A percentile compares a stretch with the other conserved stretches of the same genome.
Conservation (phyloP, 2,888 invertebrate genomes). For the Pyralis farinalis region DNA sequence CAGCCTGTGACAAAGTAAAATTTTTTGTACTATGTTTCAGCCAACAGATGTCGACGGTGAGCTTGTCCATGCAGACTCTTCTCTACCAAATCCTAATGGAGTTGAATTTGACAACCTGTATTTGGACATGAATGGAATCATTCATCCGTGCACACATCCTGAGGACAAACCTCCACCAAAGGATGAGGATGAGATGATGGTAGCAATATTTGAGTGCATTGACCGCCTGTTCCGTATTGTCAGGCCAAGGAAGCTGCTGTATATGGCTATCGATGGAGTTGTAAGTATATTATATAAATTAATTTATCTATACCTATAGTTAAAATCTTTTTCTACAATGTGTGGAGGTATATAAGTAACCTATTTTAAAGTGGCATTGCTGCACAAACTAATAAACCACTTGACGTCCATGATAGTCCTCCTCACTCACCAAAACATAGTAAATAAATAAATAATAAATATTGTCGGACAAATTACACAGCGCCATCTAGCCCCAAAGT, state of each 20-base stretch:
- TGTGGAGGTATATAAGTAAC: no score
- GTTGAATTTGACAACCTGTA: conserved; percentile 99
- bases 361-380: no score
- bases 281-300: conserved; percentile 72
- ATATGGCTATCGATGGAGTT: conserved; percentile 99
- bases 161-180: conserved; percentile 98
- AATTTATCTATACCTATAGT: no score
- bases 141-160: conserved; percentile 99
- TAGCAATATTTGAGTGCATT: conserved; percentile 99
- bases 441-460: no score
- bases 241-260: conserved; percentile 94
- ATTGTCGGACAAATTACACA: no score
- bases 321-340: no score
- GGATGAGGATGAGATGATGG: conserved; percentile 99
- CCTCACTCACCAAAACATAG: no score
- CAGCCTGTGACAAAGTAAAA: no score
- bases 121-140: conserved; percentile 99
- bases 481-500: no score
- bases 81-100: conserved; percentile 96
- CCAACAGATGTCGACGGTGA: conserved; percentile 88
- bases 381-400: no score
- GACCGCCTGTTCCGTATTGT: conserved; percentile 97
- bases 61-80: conserved; percentile 88
- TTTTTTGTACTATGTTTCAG: conserved; percentile 79
- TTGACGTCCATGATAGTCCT: no score